These are phyloP conservation scores for Melanotaenia nigrans DNA, from an alignment of 2,797 vertebrate genomes.

Conservation along the genomic window DNA sequence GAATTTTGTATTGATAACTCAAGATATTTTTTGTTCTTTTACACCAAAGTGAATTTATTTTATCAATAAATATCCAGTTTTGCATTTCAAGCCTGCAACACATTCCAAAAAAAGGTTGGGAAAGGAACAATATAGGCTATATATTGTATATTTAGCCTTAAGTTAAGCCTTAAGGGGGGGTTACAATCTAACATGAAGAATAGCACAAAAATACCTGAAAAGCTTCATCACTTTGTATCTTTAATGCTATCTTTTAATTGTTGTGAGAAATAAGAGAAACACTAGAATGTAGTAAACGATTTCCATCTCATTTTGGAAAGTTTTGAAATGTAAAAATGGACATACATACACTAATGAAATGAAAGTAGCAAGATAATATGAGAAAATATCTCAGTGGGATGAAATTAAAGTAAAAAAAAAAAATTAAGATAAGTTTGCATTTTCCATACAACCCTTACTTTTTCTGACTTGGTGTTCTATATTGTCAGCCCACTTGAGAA, in stretches of 20 bases:
- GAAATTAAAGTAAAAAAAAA: neutral
- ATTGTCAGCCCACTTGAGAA: slow-evolving; percentile 26
- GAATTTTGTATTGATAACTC: too few species aligned
- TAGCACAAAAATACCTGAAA: neutral
- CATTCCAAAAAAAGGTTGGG: too few species aligned
- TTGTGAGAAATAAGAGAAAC: neutral
- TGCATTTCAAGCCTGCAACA: too few species aligned
- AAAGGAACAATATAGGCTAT: too few species aligned
- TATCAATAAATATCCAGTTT: too few species aligned
- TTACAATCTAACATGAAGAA: neutral
- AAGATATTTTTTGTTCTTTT: too few species aligned
- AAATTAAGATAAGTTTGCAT: neutral
- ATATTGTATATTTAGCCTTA: too few species aligned
- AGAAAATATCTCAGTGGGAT: neutral
- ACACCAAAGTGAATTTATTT: too few species aligned
- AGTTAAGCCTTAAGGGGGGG: too few species aligned
- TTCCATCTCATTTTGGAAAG: neutral
- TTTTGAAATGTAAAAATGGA: neutral
- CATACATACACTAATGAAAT: neutral
- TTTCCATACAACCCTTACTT: neutral
- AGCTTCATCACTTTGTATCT: neutral
- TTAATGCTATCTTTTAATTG: neutral
- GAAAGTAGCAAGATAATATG: neutral
- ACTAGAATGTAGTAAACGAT: neutral
- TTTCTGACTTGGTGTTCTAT: neutral